Percentiles rank a stretch among this genome's conserved stretches.
phyloP scores from a whole-genome alignment of 2,797 vertebrate genomes.

The Vireo griseus region DNA sequence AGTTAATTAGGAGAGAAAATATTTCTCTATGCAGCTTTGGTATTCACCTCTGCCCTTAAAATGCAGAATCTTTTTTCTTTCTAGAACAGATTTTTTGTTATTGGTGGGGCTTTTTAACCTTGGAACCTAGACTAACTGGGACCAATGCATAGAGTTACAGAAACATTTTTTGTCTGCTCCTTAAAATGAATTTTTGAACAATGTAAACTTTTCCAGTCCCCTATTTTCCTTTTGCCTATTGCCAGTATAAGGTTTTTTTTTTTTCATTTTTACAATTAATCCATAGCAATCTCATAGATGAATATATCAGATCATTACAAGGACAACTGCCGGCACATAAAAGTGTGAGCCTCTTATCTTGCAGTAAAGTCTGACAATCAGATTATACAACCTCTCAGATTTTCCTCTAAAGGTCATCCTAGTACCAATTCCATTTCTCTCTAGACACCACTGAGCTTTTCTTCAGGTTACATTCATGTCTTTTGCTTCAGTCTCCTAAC shows the following conservation, averaged over 20 bases:
- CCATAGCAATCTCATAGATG: not conserved
- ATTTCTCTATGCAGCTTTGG: not conserved
- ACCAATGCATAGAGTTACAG: not conserved
- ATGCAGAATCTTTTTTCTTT: not conserved
- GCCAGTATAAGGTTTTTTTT: fast-evolving
- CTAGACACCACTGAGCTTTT: not conserved
- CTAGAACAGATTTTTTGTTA: not conserved
- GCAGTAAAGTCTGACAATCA: not conserved
- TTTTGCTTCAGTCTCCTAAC: not conserved
- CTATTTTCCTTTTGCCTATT: not conserved
- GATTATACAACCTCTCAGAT: not conserved
- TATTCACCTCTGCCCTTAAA: not conserved
- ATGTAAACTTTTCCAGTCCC: not conserved
- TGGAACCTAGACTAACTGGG: not conserved
- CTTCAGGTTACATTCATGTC: not conserved
- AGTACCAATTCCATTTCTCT: not conserved
- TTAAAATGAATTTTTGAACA: not conserved
- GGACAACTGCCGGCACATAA: not conserved
- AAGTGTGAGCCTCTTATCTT: not conserved
- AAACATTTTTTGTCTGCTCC: not conserved
- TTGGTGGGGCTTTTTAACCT: not conserved
- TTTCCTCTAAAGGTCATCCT: not conserved
- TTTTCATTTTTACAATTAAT: not conserved
- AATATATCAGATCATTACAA: not conserved
- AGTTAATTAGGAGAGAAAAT: not conserved